Evolutionary conservation across 2,888 invertebrate species (phyloP).

Genomic region (Uloborus plumipes): DNA sequence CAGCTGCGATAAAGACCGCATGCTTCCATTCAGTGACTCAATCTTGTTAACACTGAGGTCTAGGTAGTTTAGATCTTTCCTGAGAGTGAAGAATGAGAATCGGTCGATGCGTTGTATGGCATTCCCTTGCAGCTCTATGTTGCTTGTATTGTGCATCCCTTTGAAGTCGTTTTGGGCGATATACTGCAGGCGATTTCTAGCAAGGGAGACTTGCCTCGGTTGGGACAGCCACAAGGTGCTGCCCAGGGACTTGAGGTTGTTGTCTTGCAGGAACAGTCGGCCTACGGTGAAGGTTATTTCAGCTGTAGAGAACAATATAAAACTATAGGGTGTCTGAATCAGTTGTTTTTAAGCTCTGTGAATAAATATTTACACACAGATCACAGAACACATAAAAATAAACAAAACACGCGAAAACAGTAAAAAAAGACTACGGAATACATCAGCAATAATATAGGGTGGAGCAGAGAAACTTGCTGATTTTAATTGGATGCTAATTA

Average conservation of each 20-base stretch:
- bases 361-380: too few species aligned
- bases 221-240: conserved; percentile 29
- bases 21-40: conserved; percentile 20
- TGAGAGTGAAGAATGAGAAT: conserved; percentile 11
- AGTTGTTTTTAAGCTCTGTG: too few species aligned
- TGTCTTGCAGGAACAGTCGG: conserved; percentile 24
- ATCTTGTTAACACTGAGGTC: conserved; percentile 44
- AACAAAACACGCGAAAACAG: too few species aligned
- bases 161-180: conserved; percentile 22
- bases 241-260: conserved; percentile 18
- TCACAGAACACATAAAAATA: too few species aligned
- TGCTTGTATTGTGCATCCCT: conserved; percentile 10
- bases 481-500: too few species aligned
- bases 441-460: too few species aligned
- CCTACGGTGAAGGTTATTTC: conserved; percentile 21
- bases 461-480: too few species aligned
- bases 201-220: conserved; percentile 26
- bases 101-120: conserved; percentile 18
- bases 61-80: conserved; percentile 33
- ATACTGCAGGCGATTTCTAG: conserved; percentile 25
- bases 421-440: too few species aligned
- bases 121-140: conserved; percentile 29
- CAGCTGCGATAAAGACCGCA: conserved; percentile 20
- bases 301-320: conserved; percentile 25
- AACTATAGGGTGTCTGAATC: too few species aligned